Evolutionary conservation across 2,113 vertebrate genomes (phyloP).

Genomic region (Opisthocomus hoazin): DNA sequence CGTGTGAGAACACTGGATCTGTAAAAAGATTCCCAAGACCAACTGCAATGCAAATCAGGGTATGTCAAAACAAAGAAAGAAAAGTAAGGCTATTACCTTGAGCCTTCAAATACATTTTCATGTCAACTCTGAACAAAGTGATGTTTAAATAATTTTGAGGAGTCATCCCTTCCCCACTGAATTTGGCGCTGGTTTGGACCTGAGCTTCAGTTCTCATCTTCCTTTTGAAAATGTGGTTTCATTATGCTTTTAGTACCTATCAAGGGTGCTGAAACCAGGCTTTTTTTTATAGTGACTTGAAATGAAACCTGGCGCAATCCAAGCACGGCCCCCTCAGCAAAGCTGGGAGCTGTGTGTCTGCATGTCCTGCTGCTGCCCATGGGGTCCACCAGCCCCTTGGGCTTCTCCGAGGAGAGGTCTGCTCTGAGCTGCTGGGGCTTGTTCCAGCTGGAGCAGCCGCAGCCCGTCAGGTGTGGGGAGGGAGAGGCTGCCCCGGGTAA

Average conservation of each 20-base stretch:
- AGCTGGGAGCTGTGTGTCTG: not conserved
- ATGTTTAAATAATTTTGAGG: not conserved
- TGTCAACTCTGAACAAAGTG: not conserved
- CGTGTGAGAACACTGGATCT: not conserved
- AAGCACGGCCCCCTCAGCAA: not conserved
- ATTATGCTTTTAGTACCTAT: not conserved
- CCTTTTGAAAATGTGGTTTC: not conserved
- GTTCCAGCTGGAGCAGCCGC: fast-evolving
- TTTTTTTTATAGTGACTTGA: not conserved
- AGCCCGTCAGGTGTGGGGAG: not conserved
- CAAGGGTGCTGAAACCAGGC: not conserved
- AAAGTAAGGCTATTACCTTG: fast-evolving
- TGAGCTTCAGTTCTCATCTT: not conserved
- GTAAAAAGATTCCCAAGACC: not conserved
- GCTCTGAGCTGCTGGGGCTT: fast-evolving
- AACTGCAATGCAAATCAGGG: not conserved
- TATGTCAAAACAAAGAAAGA: not conserved
- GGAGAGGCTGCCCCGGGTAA: not conserved
- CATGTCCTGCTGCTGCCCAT: fast-evolving
- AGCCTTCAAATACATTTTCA: not conserved
- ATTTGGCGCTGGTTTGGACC: not conserved
- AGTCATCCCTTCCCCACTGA: not conserved
- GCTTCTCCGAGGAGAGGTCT: not conserved
- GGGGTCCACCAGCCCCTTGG: fast-evolving
- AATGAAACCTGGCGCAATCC: not conserved